Conservation (phyloP, 1,140 invertebrate species). For the Drosophila simulans region DNA sequence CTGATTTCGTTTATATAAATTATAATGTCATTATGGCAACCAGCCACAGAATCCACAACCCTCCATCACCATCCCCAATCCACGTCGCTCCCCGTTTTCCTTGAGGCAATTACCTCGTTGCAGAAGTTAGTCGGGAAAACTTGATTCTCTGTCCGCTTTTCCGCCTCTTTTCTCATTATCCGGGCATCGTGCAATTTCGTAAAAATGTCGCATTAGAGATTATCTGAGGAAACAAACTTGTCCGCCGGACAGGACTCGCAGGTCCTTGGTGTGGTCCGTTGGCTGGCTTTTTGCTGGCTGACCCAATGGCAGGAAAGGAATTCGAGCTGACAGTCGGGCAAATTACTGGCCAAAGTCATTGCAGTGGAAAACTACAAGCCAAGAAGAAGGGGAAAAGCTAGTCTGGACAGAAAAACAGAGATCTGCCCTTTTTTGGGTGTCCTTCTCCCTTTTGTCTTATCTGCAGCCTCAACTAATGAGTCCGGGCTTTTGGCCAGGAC, state of each 20-base stretch:
- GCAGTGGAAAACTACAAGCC: constrained; percentile 77
- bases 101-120: constrained; percentile 61
- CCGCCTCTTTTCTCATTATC: constrained; percentile 80
- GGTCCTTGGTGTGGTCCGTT: constrained; percentile 16
- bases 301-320: constrained; percentile 77
- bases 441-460: constrained; percentile 62
- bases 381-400: constrained; percentile 25
- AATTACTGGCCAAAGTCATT: constrained; percentile 80
- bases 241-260: constrained; percentile 42
- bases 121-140: constrained; percentile 53
- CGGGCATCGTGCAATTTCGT: constrained; percentile 79
- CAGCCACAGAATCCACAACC: constrained; percentile 54
- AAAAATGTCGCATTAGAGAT: constrained; percentile 83
- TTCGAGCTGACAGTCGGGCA: constrained; percentile 80
- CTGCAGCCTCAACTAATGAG: constrained; percentile 71
- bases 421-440: constrained; percentile 1
- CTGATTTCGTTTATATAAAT: constrained; percentile 84
- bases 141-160: constrained; percentile 37
- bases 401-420: constrained; percentile 42
- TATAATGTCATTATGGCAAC: constrained; percentile 84
- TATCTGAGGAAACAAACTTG: constrained; percentile 82
- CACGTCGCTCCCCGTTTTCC: constrained; percentile 11
- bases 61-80: constrained; percentile 35
- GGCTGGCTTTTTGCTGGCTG: constrained; percentile 53
- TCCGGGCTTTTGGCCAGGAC: constrained; percentile 45